Evolutionary conservation across 2,113 vertebrate genomes (phyloP).

Genomic region (Benthochromis sp.): DNA sequence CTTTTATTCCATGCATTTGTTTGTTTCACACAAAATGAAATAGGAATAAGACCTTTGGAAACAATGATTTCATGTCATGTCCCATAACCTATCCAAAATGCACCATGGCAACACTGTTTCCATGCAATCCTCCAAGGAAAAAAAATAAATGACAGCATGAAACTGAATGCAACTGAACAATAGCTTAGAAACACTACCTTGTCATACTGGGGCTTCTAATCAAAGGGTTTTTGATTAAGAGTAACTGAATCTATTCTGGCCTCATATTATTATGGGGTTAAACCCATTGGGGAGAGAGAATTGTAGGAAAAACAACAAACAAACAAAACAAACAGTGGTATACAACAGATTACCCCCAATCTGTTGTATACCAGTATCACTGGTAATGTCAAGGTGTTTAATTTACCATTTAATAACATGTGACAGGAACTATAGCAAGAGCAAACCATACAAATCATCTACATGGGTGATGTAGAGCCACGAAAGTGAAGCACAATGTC

Average conservation of each 20-base stretch:
- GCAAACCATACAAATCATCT: neutral
- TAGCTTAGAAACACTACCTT: neutral
- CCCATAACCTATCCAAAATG: conserved; percentile 8
- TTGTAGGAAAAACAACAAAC: neutral
- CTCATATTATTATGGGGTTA: conserved; percentile 2
- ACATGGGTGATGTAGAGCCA: neutral
- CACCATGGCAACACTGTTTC: conserved; percentile 24
- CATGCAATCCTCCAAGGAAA: neutral
- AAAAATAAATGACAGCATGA: neutral
- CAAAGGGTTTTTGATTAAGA: neutral
- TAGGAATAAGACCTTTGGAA: conserved; percentile 5
- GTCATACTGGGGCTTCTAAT: neutral
- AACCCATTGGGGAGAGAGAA: conserved; percentile 5
- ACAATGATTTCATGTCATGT: conserved; percentile 25
- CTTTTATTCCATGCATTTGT: neutral
- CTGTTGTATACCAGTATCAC: neutral
- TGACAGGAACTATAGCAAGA: neutral
- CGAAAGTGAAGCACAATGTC: neutral
- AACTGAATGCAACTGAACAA: neutral
- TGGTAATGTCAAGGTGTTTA: neutral
- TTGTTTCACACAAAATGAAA: neutral
- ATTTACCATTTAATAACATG: neutral
- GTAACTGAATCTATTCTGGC: neutral
- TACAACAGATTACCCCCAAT: neutral
- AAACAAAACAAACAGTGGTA: neutral